These are phyloP conservation scores for Thymallus thymallus DNA, from an alignment of 2,113 vertebrate species.

Conservation along the genomic window DNA sequence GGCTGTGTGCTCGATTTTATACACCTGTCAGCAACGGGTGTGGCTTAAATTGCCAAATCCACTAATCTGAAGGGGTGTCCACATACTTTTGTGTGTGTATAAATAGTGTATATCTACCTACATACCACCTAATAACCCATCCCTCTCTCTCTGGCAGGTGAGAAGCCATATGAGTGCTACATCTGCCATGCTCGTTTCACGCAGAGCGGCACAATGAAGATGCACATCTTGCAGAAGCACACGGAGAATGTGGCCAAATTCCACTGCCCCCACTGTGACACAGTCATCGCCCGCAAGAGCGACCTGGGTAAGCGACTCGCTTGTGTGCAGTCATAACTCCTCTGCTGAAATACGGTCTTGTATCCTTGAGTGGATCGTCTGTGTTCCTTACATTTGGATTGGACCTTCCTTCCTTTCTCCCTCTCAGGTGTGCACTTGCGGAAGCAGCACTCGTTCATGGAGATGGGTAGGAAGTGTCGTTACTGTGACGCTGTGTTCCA, in stretches of 20 bases:
- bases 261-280: constrained; percentile 92
- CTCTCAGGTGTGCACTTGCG: constrained; percentile 82
- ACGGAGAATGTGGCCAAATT: constrained; percentile 92
- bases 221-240: constrained; percentile 93
- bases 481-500: constrained; percentile 89
- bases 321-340: no score
- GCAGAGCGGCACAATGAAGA: constrained; percentile 92
- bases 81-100: no score
- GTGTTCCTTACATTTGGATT: neutral
- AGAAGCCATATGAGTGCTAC: constrained; percentile 92
- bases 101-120: neutral
- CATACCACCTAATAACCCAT: neutral
- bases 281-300: constrained; percentile 89
- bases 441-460: constrained; percentile 92
- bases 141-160: constrained; percentile 66
- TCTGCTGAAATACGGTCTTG: no score
- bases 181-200: constrained; percentile 92
- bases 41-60: no score
- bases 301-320: constrained; percentile 77
- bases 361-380: neutral
- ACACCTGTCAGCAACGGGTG: no score
- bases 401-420: neutral
- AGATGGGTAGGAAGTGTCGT: constrained; percentile 87
- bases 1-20: no score
- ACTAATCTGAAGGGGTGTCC: no score